Percentiles rank a stretch among this genome's conserved stretches.
These are phyloP conservation scores for Enteromius mattozi DNA, from an alignment of 2,797 vertebrate species.

Conservation along the genomic window DNA sequence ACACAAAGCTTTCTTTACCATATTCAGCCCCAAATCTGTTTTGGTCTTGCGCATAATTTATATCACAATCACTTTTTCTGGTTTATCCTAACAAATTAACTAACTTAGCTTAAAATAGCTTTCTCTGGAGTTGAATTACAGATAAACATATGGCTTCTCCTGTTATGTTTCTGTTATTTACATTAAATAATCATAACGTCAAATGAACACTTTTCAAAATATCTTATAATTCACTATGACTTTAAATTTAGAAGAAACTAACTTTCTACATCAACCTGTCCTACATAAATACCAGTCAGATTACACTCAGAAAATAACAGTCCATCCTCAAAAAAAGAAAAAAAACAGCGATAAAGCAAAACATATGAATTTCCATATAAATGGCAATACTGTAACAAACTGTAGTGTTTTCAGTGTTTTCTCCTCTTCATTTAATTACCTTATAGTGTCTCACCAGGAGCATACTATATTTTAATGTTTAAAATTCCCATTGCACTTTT, in stretches of 20 bases:
- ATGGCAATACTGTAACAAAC: slow-evolving; percentile 40
- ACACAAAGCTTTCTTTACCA: slow-evolving; percentile 38
- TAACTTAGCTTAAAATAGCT: not conserved
- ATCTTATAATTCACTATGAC: slow-evolving; percentile 2
- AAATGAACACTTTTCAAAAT: slow-evolving; percentile 16
- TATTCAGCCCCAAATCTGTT: slow-evolving; percentile 22
- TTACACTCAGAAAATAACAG: not conserved
- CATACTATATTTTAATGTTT: slow-evolving; percentile 4
- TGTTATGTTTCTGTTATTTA: slow-evolving; percentile 24
- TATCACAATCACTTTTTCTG: not conserved
- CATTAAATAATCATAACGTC: slow-evolving; percentile 42
- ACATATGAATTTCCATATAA: slow-evolving; percentile 60
- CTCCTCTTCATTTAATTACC: slow-evolving; percentile 25
- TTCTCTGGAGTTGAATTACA: slow-evolving; percentile 7
- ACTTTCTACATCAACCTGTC: not conserved
- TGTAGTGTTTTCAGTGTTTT: slow-evolving; percentile 55
- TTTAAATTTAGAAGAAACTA: not conserved
- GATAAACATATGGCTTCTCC: slow-evolving; percentile 45
- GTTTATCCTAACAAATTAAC: not conserved
- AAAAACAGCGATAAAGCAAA: slow-evolving; percentile 49
- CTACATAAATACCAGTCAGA: slow-evolving; percentile 37
- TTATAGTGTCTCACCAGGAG: slow-evolving; percentile 39
- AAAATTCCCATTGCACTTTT: slow-evolving; percentile 37
- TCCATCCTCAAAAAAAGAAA: not conserved
- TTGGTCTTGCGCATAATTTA: slow-evolving; percentile 37